phyloP scores from a whole-genome alignment of 2,797 vertebrate genomes.

The Cygnus olor region DNA sequence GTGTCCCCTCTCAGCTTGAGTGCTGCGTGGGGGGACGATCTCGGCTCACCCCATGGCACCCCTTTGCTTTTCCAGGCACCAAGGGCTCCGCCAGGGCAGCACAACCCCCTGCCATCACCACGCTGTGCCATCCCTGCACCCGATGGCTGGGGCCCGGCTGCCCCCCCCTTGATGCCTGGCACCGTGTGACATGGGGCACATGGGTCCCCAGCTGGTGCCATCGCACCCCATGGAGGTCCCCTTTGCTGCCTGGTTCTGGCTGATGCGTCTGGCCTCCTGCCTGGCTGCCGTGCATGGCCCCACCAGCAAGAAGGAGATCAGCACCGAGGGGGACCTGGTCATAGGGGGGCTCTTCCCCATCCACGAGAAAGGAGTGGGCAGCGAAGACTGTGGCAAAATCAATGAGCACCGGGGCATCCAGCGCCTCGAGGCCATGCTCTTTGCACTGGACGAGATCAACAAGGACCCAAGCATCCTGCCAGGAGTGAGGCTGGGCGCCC shows the following conservation, averaged over 20 bases:
- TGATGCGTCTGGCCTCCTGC: slow-evolving; percentile 77
- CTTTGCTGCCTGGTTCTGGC: slow-evolving; percentile 76
- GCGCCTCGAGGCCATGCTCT: slow-evolving; percentile 97
- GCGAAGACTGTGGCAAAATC: slow-evolving; percentile 93
- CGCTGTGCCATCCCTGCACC: not conserved
- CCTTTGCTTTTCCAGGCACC: slow-evolving; percentile 21
- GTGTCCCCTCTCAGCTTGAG: not conserved
- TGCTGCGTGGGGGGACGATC: not conserved
- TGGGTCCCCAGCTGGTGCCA: not conserved
- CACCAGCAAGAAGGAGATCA: slow-evolving; percentile 89
- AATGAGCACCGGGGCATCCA: slow-evolving; percentile 95
- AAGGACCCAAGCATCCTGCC: slow-evolving; percentile 89
- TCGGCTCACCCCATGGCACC: accelerated
- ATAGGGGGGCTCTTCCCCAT: slow-evolving; percentile 96
- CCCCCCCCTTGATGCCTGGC: not conserved
- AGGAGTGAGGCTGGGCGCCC: slow-evolving; percentile 89
- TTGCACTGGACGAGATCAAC: slow-evolving; percentile 96
- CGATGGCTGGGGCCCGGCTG: not conserved
- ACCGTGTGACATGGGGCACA: not conserved
- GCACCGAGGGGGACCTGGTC: slow-evolving; percentile 92
- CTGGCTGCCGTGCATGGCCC: slow-evolving; percentile 75
- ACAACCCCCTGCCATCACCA: not conserved
- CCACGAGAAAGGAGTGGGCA: slow-evolving; percentile 92
- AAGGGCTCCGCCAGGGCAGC: not conserved
- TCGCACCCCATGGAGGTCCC: slow-evolving; percentile 63